Base-by-base conservation (phyloP, 2,113 vertebrate species). In the Zapus hudsonius region DNA sequence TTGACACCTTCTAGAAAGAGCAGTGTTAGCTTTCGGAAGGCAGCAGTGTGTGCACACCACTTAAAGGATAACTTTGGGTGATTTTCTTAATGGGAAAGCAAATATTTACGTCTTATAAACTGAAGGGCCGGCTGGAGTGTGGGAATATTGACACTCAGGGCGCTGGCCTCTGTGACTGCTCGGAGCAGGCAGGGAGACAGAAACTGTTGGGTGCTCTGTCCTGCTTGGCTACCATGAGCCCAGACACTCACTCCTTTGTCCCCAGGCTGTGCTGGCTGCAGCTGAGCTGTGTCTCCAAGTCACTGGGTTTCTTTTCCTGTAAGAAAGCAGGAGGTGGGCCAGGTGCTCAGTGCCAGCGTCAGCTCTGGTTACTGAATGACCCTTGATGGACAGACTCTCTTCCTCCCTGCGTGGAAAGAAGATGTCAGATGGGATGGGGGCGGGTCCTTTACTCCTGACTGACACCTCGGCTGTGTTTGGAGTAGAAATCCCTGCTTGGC, bases 21-120 rank as follows among this genome's bases (percentile, higher is more conserved):
- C 85, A 4, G 36, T 38, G 0, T 74, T 52, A 8, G 42, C 63
- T 55, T 69, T n/a, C 66, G 36, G 59, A 90, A 73, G 69, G 31
- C 84, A 23, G 27, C 16, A 1, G 2, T 44, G 0, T 69, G 36
- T 59, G 42, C 31, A 52, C 89, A 69, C 55, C 25, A 82, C 82
- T 97, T 94, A 90, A 23, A 85, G 93, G 84, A 64, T 31, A 79
- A 27, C 47, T 96, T 93, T 12, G 84, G 69, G 23, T 92, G 93
- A 57, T 94, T 96, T 95, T 64, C 83, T 92, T 90, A 90, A 87
- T 29, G 78, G 85, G 92, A 87, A 55, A 78, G n/a, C 84, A 87
- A 95, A 94, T 92, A 83, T 44, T 91, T 84, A 86, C 0, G 23
- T 81, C 94, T 59, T 67, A 38, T 7, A 47, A 78, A 57, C 89